Evolutionary conservation across 2,888 invertebrate species (phyloP).

Genomic region (Xanthorhoe designata): DNA sequence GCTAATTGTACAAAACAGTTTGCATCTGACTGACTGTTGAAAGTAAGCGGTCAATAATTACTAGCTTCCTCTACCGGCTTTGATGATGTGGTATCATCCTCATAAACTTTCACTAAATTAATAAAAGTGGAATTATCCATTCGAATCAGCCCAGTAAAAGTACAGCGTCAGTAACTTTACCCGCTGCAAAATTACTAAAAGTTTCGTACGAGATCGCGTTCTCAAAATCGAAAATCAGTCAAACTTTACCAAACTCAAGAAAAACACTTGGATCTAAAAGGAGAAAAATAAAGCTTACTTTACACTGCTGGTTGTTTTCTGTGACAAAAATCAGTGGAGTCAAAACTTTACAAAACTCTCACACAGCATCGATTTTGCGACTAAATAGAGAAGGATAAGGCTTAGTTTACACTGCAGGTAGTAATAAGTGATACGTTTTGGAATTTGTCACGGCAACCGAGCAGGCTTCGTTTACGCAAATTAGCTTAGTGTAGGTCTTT

Average conservation of each 20-base stretch:
- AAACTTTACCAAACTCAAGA: too few relatives aligned
- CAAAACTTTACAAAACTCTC: too few relatives aligned
- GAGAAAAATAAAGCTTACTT: too few relatives aligned
- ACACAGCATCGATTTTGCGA: not conserved
- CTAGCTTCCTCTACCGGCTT: not conserved
- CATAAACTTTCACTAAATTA: not conserved
- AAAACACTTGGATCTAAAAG: too few relatives aligned
- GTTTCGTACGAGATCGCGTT: not conserved
- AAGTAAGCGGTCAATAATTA: not conserved
- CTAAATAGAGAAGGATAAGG: not conserved
- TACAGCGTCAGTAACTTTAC: not conserved
- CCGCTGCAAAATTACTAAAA: not conserved
- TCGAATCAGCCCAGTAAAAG: not conserved
- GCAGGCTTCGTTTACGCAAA: slow-evolving; percentile 40
- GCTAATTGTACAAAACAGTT: not conserved
- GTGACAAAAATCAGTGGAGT: too few relatives aligned
- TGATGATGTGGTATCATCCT: not conserved
- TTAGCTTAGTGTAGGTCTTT: slow-evolving; percentile 39
- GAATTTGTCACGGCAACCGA: slow-evolving; percentile 58
- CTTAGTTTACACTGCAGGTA: not conserved
- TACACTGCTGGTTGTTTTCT: too few relatives aligned
- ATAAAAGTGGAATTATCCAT: not conserved
- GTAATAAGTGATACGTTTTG: slow-evolving; percentile 37
- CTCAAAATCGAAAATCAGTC: too few relatives aligned
- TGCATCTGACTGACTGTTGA: not conserved